Evolutionary conservation across 2,113 vertebrate species (phyloP), one percentile per base, ranked within the genome.

Genomic region (Perca fluviatilis): DNA sequence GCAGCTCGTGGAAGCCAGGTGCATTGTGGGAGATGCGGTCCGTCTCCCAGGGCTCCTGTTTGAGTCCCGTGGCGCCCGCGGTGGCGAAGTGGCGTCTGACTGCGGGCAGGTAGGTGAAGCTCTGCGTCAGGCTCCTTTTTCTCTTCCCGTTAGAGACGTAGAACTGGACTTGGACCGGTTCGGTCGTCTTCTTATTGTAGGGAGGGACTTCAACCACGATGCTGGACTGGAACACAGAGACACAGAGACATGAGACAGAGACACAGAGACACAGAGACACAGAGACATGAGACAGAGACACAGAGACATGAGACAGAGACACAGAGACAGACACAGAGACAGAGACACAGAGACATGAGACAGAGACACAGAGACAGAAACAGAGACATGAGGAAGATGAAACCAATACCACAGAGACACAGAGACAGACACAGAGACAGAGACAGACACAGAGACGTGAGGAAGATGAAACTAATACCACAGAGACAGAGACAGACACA

Each of bases 101-200:
- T 96, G 89, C 96, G 93, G 97, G 95, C 89, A 97, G 94, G 23
- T 96, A 99, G 70, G 96, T 98, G 91, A 99, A 98, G 90, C 90
- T 97, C 71, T 98, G 97, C 71, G 93, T 94, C 47, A 96, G 95
- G 85, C 98, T 99, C 91, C 96, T 96, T 93, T 96, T 98, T 90
- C 96, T 97, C 92, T 98, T 99, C 83, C 98, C 98, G 63, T 99
- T 99, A 64, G 97, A 98, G 87, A 98, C 94, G 89, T 97, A 98
- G 94, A 99, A 99, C 87, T 98, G 97, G 91, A 98, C 97, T 79
- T 98, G 97, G 86, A 96, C 93, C 9, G 96, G 94, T 56, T 95
- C 85, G 43, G 93, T 86, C 72, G 96, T 92, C 77, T 94, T 90
- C 94, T 95, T 97, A 75, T 95, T 96, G 93, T 98, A 97, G 0